These are phyloP conservation scores for Subanguina moxae DNA, from an alignment of 1,140 invertebrate species.

Conservation along the genomic window DNA sequence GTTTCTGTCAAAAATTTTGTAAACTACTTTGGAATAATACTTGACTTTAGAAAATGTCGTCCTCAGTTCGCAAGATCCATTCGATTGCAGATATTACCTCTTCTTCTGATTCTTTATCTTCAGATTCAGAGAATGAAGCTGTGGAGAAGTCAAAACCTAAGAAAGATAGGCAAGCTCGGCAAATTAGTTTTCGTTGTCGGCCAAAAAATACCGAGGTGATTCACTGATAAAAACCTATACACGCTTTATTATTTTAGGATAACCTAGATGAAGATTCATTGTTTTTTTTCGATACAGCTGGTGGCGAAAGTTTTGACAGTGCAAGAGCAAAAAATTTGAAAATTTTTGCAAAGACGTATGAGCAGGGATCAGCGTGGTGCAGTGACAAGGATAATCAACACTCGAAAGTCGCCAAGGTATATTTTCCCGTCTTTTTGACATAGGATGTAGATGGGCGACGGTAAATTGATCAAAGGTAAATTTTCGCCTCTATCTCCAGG, in stretches of 20 bases:
- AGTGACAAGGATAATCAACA: not conserved
- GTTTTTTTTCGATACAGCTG: not conserved
- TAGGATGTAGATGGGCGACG: no score
- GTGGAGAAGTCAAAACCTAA: not conserved
- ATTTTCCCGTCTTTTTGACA: not conserved
- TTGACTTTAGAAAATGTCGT: slow-evolving; percentile 1
- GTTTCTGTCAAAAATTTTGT: no score
- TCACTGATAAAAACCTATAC: not conserved
- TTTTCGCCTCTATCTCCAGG: no score
- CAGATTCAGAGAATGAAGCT: not conserved
- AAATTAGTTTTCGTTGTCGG: not conserved
- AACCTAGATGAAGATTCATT: not conserved
- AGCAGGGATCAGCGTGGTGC: not conserved
- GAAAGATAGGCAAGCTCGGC: not conserved
- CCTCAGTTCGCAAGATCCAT: not conserved
- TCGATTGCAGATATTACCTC: not conserved
- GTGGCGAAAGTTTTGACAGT: not conserved
- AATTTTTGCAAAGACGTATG: not conserved
- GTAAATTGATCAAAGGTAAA: no score
- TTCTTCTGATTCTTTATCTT: not conserved
- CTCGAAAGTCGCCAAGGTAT: slow-evolving; percentile 4
- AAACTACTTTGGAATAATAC: no score
- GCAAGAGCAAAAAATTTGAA: not conserved
- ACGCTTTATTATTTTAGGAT: not conserved
- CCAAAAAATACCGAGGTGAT: not conserved